Conservation (phyloP, 2,113 vertebrate genomes). For the Rhagologus leucostigma region DNA sequence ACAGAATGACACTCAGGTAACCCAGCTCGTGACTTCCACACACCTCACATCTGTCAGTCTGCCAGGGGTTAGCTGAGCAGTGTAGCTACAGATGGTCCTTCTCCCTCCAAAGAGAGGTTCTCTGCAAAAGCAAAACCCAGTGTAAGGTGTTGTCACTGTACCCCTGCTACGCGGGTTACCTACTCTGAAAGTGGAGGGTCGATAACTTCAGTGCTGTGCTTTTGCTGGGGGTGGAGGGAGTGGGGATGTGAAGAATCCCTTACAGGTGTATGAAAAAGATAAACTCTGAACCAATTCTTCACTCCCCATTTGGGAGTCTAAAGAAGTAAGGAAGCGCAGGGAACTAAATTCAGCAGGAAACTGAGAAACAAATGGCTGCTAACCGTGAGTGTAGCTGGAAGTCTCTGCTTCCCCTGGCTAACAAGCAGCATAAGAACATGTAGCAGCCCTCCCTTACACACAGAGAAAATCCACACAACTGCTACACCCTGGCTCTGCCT, state of each 20-base stretch:
- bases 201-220: not conserved
- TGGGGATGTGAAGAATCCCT: not conserved
- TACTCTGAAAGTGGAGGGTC: fast-evolving
- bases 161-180: not conserved
- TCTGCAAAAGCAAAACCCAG: not conserved
- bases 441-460: not conserved
- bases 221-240: not conserved
- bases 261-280: not conserved
- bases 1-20: not conserved
- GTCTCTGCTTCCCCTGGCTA: not conserved
- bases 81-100: not conserved
- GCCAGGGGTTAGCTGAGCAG: not conserved
- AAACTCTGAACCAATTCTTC: not conserved
- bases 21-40: not conserved
- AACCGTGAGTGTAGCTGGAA: not conserved
- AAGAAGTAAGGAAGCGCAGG: not conserved
- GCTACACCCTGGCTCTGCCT: not conserved
- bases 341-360: not conserved
- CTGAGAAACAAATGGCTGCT: not conserved
- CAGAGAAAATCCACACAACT: not conserved
- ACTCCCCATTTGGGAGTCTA: not conserved
- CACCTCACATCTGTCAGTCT: not conserved
- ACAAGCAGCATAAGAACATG: not conserved
- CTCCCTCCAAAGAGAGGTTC: not conserved
- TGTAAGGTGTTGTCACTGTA: not conserved